Base-by-base conservation (phyloP, 2,797 vertebrate genomes). In the Danionella dracula region DNA sequence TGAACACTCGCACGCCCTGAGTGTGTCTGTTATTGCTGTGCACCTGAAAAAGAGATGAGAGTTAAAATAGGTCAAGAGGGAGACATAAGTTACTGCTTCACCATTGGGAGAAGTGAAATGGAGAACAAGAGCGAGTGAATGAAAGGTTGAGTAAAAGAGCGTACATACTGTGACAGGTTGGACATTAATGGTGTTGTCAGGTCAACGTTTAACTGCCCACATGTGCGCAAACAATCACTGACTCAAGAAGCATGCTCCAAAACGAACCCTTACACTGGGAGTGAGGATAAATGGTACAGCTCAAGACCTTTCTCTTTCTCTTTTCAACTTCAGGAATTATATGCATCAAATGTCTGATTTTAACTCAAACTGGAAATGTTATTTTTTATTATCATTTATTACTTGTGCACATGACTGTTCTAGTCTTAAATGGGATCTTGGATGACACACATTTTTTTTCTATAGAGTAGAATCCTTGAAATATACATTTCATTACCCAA, bases 11-110 rank as follows among this genome's bases (percentile, higher is more conserved):
- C 51, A 96, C 94, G 0, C 91, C 91, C 70, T 91, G 83, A 0
- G 89, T 90, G 85, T 92, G 90, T 64, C 91, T 91, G 81, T 97
- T 95, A 84, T 94, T 98, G 67, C 93, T 94, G 79, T 97, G 94
- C 12, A 96, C 91, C 94, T 96, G 66, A 16, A 31, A 16, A n/a
- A 8, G 31, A 41, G 38, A n/a, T 8, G 10, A 34, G 1, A 17
- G 57, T 16, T 15, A 34, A 35, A 9, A 54, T 20, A 35, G 17
- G 17, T 11, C 51, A 54, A n/a, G 10, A 37, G 34, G n/a, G 19
- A 48, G 41, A 15, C 1, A 21, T 8, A 20, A n/a, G 16, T 44
- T 13, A 13, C 44, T 32, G 34, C 29, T 58, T 8, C 11, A 13
- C 4, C 42, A 32, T 42, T 12, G 1, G 12, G 34, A 9, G 23